Conservation (phyloP, 2,797 vertebrate genomes). For the Vireo griseus region DNA sequence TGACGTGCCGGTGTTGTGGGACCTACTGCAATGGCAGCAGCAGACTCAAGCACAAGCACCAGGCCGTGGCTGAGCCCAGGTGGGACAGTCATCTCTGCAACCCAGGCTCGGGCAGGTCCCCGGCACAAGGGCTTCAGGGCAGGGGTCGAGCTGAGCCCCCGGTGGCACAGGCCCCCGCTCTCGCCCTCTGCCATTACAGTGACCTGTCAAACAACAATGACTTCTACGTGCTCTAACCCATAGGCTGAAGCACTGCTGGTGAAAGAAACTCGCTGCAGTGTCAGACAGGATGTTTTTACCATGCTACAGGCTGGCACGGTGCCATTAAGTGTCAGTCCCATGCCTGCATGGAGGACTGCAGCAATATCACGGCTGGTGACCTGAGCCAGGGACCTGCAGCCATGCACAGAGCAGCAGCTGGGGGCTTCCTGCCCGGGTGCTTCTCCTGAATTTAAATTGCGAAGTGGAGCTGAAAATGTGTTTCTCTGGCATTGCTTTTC, state of each 20-base stretch:
- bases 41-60: slow-evolving; percentile 64
- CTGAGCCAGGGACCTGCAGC: neutral
- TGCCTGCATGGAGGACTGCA: neutral
- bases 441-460: neutral
- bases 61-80: slow-evolving; percentile 54
- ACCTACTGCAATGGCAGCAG: slow-evolving; percentile 67
- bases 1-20: slow-evolving; percentile 75
- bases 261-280: neutral
- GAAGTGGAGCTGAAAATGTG: neutral
- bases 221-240: slow-evolving; percentile 74
- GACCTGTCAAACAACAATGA: slow-evolving; percentile 80
- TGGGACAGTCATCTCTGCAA: slow-evolving; percentile 73
- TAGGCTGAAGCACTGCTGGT: fast-evolving
- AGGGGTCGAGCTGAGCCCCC: slow-evolving; percentile 28
- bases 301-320: fast-evolving
- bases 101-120: slow-evolving; percentile 28
- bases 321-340: fast-evolving
- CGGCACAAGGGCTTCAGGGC: slow-evolving; percentile 45
- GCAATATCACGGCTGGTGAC: neutral
- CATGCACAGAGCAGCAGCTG: fast-evolving
- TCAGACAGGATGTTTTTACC: neutral
- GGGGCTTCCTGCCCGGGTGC: neutral
- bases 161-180: slow-evolving; percentile 39
- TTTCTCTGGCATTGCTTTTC: neutral
- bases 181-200: slow-evolving; percentile 71